These are phyloP conservation scores for Amblyopsis hoosieri DNA, from an alignment of 2,797 vertebrate genomes.

Conservation along the genomic window DNA sequence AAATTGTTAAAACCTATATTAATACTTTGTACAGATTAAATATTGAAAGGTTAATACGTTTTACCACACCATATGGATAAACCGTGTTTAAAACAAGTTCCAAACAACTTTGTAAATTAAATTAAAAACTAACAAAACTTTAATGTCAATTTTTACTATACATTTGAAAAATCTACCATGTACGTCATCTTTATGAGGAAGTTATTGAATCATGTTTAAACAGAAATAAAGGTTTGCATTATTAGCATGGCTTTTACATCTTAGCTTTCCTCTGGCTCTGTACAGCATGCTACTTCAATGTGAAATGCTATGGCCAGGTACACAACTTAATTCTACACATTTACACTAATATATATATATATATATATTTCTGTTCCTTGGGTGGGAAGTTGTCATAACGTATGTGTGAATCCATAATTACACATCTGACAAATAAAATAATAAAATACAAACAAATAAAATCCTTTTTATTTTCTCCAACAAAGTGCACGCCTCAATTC, in stretches of 20 bases:
- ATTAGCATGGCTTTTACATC: constrained; percentile 20
- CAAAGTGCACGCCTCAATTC: constrained; percentile 87
- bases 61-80: constrained; percentile 53
- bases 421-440: constrained; percentile 70
- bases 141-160: constrained; percentile 54
- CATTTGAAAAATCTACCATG: constrained; percentile 51
- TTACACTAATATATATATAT: constrained; percentile 7
- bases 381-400: constrained; percentile 5
- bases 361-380: not conserved
- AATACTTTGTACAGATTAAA: constrained; percentile 70
- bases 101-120: constrained; percentile 33
- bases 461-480: constrained; percentile 83
- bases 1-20: constrained; percentile 53
- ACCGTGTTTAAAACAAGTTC: constrained; percentile 57
- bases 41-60: constrained; percentile 51
- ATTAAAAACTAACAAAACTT: constrained; percentile 47
- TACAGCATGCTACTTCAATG: constrained; percentile 28
- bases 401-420: constrained; percentile 38
- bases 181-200: constrained; percentile 63
- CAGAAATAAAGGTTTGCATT: constrained; percentile 74
- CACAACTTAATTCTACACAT: constrained; percentile 13
- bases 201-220: constrained; percentile 57
- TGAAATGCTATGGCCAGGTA: constrained; percentile 1
- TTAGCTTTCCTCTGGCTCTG: constrained; percentile 32
- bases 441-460: constrained; percentile 78